These are phyloP conservation scores for Mormyrops attenuatus DNA, from an alignment of 2,797 vertebrate genomes.

Conservation along the genomic window DNA sequence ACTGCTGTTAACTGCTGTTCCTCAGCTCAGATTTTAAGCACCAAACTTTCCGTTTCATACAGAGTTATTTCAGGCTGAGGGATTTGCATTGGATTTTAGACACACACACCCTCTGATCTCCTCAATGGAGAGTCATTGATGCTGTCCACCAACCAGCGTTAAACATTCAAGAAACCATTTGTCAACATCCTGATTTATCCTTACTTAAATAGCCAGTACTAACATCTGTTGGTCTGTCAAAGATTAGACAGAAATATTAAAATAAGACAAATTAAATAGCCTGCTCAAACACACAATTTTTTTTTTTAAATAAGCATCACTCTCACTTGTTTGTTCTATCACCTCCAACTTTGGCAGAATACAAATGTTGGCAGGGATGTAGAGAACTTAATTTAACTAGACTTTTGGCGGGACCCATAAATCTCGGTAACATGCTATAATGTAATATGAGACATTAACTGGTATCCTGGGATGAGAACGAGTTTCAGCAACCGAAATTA, in stretches of 20 bases:
- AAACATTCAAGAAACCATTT: neutral
- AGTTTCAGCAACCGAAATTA: neutral
- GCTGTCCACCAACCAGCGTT: neutral
- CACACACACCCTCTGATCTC: neutral
- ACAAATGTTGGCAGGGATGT: neutral
- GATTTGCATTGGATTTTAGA: neutral
- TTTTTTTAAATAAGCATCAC: neutral
- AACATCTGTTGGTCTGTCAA: neutral
- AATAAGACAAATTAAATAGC: conserved; percentile 17
- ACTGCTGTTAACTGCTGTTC: neutral
- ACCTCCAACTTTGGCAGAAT: neutral
- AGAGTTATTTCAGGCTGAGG: neutral
- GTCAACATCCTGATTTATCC: conserved; percentile 11
- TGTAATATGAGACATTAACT: neutral
- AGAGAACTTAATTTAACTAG: neutral
- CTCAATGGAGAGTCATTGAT: neutral
- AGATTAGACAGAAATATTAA: conserved; percentile 19
- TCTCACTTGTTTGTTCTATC: neutral
- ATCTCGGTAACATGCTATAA: neutral
- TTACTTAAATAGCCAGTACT: neutral
- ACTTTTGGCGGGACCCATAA: neutral
- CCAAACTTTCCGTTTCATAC: neutral
- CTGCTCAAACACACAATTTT: neutral
- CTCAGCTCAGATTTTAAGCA: neutral
- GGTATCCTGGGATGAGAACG: neutral